phyloP scores from a whole-genome alignment of 2,113 vertebrate species.

The Axis porcinus region DNA sequence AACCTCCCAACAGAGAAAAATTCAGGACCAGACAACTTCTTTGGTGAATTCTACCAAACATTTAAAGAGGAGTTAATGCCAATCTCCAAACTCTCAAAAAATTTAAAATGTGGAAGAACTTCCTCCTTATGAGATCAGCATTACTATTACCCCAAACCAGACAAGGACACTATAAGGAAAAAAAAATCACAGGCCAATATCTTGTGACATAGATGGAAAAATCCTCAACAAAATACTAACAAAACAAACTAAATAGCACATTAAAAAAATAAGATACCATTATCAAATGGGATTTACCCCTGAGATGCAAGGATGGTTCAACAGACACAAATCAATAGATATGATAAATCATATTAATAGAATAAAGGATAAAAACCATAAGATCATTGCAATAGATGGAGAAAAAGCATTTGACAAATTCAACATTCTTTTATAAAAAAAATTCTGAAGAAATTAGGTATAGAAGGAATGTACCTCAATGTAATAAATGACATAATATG shows the following conservation, averaged over 20 bases:
- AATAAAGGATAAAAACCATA: background rate
- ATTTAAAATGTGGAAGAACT: background rate
- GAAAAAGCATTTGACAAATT: background rate
- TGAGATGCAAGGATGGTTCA: background rate
- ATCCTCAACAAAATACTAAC: background rate
- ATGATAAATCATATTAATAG: background rate
- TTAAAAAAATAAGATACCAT: background rate
- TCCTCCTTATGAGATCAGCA: background rate
- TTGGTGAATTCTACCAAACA: background rate
- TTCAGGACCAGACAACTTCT: background rate
- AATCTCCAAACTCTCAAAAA: background rate
- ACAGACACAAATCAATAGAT: background rate
- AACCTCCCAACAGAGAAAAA: background rate
- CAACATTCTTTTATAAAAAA: background rate
- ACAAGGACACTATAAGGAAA: background rate
- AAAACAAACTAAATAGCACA: background rate
- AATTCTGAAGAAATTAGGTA: background rate
- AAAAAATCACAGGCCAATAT: background rate
- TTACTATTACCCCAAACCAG: background rate
- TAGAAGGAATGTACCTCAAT: background rate
- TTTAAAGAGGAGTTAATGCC: background rate
- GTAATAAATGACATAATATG: background rate
- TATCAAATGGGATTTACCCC: background rate
- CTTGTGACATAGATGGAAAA: background rate
- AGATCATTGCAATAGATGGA: background rate